Conservation (phyloP, 2,888 invertebrate genomes). For the Elegia similella region DNA sequence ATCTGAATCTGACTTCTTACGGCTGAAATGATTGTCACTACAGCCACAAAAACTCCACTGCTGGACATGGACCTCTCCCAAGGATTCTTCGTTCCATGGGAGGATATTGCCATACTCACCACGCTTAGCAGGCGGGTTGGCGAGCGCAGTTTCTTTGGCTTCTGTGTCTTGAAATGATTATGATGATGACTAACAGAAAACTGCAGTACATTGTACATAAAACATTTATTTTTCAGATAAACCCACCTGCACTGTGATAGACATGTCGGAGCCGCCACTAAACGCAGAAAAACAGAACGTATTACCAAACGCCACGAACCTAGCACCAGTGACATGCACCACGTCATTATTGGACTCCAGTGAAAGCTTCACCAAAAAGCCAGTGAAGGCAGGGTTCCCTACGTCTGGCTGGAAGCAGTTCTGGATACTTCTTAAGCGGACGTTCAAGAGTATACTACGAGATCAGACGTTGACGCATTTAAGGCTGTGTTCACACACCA, state of each 20-base stretch:
- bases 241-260: constrained; percentile 76
- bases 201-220: no score
- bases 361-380: constrained; percentile 85
- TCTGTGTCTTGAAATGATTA: no score
- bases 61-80: no score
- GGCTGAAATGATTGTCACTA: no score
- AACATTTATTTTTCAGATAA: constrained; percentile 62
- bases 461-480: constrained; percentile 95
- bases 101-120: no score
- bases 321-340: constrained; percentile 84
- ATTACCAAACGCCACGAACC: constrained; percentile 58
- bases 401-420: constrained; percentile 92
- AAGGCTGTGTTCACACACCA: constrained; percentile 91
- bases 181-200: no score
- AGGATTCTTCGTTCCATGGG: no score
- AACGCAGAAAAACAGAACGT: constrained; percentile 60
- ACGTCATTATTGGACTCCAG: constrained; percentile 87
- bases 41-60: no score
- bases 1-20: no score
- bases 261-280: constrained; percentile 71
- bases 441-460: constrained; percentile 90
- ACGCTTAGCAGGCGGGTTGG: no score
- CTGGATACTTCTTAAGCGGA: constrained; percentile 92
- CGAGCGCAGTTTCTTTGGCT: no score
- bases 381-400: constrained; percentile 87